These are phyloP conservation scores for Eurosta solidaginis DNA, from an alignment of 1,140 invertebrate genomes.

Conservation along the genomic window DNA sequence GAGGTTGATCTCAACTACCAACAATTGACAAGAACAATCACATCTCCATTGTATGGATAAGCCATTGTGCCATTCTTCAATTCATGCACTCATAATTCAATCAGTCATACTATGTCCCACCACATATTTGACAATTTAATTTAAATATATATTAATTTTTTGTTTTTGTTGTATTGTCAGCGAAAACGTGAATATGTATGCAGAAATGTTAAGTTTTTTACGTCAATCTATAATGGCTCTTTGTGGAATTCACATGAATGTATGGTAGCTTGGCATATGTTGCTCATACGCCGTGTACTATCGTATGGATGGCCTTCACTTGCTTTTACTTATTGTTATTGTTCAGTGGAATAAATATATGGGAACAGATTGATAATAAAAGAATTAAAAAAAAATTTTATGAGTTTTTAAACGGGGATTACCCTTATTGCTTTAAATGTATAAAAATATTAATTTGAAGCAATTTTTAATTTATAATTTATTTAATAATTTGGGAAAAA, in stretches of 20 bases:
- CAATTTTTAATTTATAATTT: too few relatives aligned
- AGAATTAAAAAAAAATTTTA: too few relatives aligned
- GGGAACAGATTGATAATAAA: too few relatives aligned
- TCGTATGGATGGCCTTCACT: neutral
- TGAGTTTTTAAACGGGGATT: too few relatives aligned
- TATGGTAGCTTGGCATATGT: neutral
- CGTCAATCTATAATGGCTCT: neutral
- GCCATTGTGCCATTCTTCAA: neutral
- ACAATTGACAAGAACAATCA: neutral
- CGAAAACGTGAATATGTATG: neutral
- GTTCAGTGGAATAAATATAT: too few relatives aligned
- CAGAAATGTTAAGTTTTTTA: neutral
- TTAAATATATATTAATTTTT: neutral
- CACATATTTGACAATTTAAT: neutral
- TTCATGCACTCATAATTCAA: conserved; percentile 19
- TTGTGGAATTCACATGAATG: neutral
- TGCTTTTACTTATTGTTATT: neutral
- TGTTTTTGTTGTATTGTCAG: neutral
- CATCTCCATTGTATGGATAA: neutral
- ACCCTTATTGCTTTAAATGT: too few relatives aligned
- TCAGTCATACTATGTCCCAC: neutral
- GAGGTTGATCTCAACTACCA: neutral
- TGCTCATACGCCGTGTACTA: neutral
- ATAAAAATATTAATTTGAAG: too few relatives aligned
- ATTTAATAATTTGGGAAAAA: too few relatives aligned